Conservation (phyloP, 2,888 invertebrate genomes). For the Andrena minutula region DNA sequence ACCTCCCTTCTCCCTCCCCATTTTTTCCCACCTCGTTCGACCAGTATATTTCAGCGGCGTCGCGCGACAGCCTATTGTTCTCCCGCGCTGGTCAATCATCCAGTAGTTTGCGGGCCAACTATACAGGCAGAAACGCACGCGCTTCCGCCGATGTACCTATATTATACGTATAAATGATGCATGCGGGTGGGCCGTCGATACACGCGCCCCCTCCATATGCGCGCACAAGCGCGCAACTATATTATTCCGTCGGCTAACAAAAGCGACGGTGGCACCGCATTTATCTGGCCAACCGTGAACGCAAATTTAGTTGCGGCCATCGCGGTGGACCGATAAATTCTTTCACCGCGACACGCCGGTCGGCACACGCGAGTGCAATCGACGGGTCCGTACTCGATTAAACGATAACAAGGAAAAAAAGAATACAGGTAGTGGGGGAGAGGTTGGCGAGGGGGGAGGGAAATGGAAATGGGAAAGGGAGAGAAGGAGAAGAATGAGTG, state of each 20-base stretch:
- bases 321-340: constrained; percentile 71
- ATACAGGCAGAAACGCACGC: constrained; percentile 57
- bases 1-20: neutral
- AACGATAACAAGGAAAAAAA: constrained; percentile 46
- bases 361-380: constrained; percentile 55
- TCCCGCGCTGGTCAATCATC: constrained; percentile 67
- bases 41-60: constrained; percentile 48
- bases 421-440: neutral
- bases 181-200: neutral
- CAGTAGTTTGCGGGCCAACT: constrained; percentile 66
- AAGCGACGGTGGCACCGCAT: constrained; percentile 71
- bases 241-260: constrained; percentile 70
- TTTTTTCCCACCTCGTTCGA: constrained; percentile 30
- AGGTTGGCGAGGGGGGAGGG: neutral
- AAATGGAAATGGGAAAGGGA: neutral
- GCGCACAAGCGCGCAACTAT: constrained; percentile 48
- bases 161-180: constrained; percentile 61
- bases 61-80: constrained; percentile 66
- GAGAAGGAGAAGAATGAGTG: no score
- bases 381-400: constrained; percentile 56
- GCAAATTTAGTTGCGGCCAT: constrained; percentile 74
- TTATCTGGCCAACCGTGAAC: constrained; percentile 72
- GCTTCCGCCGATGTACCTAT: constrained; percentile 44
- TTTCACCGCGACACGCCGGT: constrained; percentile 62
- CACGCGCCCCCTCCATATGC: constrained; percentile 47